phyloP scores from a whole-genome alignment of 2,113 vertebrate species.

The Notothenia coriiceps region DNA sequence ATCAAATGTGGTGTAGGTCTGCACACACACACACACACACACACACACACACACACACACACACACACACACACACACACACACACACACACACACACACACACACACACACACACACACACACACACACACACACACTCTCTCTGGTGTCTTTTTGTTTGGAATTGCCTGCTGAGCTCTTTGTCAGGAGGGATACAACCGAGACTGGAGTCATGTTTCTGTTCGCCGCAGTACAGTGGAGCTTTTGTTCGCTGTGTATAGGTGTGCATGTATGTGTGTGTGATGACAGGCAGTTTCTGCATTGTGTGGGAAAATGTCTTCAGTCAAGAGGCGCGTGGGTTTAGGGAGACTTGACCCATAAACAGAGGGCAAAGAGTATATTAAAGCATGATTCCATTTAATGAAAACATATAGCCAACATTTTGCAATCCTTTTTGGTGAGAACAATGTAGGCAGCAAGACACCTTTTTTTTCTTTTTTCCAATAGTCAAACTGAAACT shows the following conservation, averaged over 20 bases:
- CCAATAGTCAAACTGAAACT: no score
- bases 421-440: background rate
- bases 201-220: slow-evolving; percentile 49
- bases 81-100: slow-evolving; percentile 47
- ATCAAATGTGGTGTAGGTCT: slow-evolving; percentile 7
- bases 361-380: background rate
- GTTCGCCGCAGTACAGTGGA: slow-evolving; percentile 18
- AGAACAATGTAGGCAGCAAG: background rate
- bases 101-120: slow-evolving; percentile 45
- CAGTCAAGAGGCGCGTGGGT: background rate
- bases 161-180: slow-evolving; percentile 40
- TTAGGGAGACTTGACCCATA: background rate
- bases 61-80: slow-evolving; percentile 45
- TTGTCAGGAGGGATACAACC: slow-evolving; percentile 38
- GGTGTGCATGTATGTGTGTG: slow-evolving; percentile 7
- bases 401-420: background rate
- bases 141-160: slow-evolving; percentile 32
- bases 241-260: slow-evolving; percentile 33
- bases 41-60: slow-evolving; percentile 40
- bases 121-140: slow-evolving; percentile 38
- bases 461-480: background rate
- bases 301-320: slow-evolving; percentile 32
- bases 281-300: background rate
- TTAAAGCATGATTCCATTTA: background rate
- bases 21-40: slow-evolving; percentile 14